Conservation (phyloP, 2,113 vertebrate genomes). For the Danio rerio region GRCz12tu NC_133189.1:47686501-47687000, state of each 20-base stretch:
- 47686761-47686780: neutral
- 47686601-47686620: neutral
- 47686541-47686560: neutral
- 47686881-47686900: neutral
- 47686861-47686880: slow-evolving; percentile 4
- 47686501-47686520: neutral
- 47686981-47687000: neutral
- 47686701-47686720: neutral
- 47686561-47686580: neutral
- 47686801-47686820: neutral
- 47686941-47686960: neutral
- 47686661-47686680: slow-evolving; percentile 7
- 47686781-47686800: neutral
- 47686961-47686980: neutral
- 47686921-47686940: neutral
- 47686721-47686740: slow-evolving; percentile 2
- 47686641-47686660: neutral
- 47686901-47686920: neutral
- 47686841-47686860: slow-evolving; percentile 5
- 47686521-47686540: neutral
- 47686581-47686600: neutral
- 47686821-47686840: no score
- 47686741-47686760: neutral
- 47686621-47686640: neutral
- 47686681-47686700: neutral